Evolutionary conservation across 2,888 invertebrate species (phyloP), one percentile per base, ranked within the genome.

Genomic region (Drosophila quinaria): DNA sequence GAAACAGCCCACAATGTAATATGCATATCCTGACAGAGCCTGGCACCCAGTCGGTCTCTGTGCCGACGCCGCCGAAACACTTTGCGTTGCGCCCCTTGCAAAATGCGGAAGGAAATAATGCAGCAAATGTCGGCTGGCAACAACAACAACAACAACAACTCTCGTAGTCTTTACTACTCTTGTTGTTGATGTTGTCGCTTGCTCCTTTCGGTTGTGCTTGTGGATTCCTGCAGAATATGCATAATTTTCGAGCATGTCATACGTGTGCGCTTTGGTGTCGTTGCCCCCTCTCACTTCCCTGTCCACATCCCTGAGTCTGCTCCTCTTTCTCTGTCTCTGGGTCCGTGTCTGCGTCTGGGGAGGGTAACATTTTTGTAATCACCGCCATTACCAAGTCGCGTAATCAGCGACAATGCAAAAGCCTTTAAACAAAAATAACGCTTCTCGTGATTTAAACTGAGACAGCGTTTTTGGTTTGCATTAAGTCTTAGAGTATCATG

Each of bases 91-190:
- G 47, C 39, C 41, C 63, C 50, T 50, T 54, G 70, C 75, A 60
- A 74, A 80, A 75, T 70, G 74, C 80, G 88, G 86, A 85, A 85
- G 84, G 84, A 85, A 86, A 83, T 83, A 85, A 85, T 85, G 86
- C 88, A 81, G 85, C 85, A 85, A 84, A 79, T 81, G 85, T 70
- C 77, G 87, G 64, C 70, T 60, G 69, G 59, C 65, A 56, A 65
- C 83, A 68, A 44, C 63, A 66, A 49, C 54, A 37, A 33, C 22
- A 54, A 54, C 17, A 55, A 37, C 58, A 58, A 58, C 54, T 29
- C 29, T 35, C 37, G 51, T 39, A 62, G 39, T 56, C 61, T 19
- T 63, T 41, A 25, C 31, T 33, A 25, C 58, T 51, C 39, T 37
- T 55, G 49, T 71, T 39, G 37, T 17, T 59, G 51, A 22, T 63